phyloP scores from a whole-genome alignment of 2,113 vertebrate genomes.

The Hiodon alosoides region DNA sequence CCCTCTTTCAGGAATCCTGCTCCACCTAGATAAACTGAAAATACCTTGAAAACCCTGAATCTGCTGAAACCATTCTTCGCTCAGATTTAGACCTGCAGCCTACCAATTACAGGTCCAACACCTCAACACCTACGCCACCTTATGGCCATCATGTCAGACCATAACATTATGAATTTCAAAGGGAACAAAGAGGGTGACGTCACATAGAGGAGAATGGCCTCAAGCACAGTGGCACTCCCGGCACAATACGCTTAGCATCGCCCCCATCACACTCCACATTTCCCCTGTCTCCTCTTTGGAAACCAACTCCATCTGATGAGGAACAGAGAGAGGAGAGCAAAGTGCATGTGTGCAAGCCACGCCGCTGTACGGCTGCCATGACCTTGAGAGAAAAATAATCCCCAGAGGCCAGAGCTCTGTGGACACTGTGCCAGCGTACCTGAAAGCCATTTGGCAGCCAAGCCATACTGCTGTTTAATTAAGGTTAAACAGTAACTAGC shows the following conservation, averaged over 20 bases:
- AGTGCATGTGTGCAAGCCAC: neutral
- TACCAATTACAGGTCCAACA: neutral
- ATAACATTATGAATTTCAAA: too few species aligned
- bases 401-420: too few species aligned
- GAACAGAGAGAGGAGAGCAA: neutral
- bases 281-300: neutral
- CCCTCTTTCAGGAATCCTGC: too few species aligned
- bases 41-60: too few species aligned
- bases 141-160: neutral
- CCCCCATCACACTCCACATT: neutral
- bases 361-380: neutral
- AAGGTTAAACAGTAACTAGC: constrained; percentile 63
- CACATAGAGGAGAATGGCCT: neutral
- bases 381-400: neutral
- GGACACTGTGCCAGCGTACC: neutral
- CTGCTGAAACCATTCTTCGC: too few species aligned
- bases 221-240: too few species aligned
- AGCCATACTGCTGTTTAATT: constrained; percentile 48
- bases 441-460: constrained; percentile 20
- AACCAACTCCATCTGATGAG: neutral
- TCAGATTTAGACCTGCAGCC: too few species aligned
- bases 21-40: too few species aligned
- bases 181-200: too few species aligned
- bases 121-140: too few species aligned
- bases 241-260: neutral